Percentiles rank a stretch among this genome's conserved stretches.
Evolutionary conservation across 2,888 invertebrate genomes (phyloP).

Genomic region (Heterodera filipjevi): DNA sequence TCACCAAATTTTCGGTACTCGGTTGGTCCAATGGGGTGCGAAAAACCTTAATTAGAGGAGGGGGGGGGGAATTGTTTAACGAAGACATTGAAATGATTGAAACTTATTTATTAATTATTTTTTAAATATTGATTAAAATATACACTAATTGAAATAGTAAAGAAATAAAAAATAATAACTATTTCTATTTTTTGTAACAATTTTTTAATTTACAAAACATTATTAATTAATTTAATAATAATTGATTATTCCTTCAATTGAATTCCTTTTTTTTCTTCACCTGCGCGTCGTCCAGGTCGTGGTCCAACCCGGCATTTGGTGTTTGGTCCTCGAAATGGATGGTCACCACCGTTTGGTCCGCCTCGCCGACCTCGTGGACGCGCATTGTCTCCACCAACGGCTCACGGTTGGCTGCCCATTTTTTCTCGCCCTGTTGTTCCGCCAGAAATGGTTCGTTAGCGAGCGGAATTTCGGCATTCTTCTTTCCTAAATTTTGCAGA

Average conservation of each 20-base stretch:
- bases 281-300: conserved; percentile 24
- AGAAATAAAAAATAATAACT: no score
- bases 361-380: conserved; percentile 4
- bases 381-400: conserved; percentile 13
- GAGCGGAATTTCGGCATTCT: not conserved
- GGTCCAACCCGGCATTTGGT: conserved; percentile 11
- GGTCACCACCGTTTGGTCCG: not conserved
- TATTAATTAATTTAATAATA: not conserved
- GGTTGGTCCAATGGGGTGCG: conserved; percentile 16
- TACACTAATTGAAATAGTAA: no score
- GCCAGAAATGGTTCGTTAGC: conserved; percentile 6
- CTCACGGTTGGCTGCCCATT: conserved; percentile 8
- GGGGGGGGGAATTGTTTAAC: no score
- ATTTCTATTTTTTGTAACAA: no score
- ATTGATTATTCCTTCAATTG: not conserved
- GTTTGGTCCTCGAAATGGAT: not conserved
- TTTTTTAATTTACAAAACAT: no score
- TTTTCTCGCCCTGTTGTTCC: conserved; percentile 3
- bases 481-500: not conserved
- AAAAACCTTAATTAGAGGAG: conserved; percentile 12
- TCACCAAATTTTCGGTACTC: conserved; percentile 11
- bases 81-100: no score
- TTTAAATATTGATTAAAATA: no score
- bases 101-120: no score
- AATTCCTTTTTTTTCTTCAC: not conserved